Evolutionary conservation across 1,140 invertebrate species (phyloP).

Genomic region (Penaeus japonicus): DNA sequence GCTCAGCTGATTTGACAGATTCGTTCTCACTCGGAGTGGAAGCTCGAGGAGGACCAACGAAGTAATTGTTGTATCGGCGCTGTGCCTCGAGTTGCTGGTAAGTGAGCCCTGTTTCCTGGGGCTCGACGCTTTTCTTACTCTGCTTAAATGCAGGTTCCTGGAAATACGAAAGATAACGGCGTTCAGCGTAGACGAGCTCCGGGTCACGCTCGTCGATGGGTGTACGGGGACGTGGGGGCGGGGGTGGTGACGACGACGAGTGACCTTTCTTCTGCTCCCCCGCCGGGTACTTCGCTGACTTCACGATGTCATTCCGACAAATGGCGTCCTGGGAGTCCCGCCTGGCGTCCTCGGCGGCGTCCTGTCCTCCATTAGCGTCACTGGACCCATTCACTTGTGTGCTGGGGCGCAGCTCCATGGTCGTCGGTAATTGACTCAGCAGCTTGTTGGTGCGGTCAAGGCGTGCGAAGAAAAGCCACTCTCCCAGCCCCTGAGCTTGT

Average conservation of each 20-base stretch:
- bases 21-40: constrained; percentile 33
- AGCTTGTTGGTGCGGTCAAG: constrained; percentile 48
- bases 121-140: constrained; percentile 10
- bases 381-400: constrained; percentile 17
- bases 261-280: background rate
- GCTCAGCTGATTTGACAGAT: background rate
- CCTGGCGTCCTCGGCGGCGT: background rate
- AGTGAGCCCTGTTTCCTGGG: constrained; percentile 17
- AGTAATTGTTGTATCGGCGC: constrained; percentile 53
- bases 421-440: constrained; percentile 38
- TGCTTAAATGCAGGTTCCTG: constrained; percentile 43
- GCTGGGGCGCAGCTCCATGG: constrained; percentile 44
- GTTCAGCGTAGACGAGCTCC: constrained; percentile 52
- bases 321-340: constrained; percentile 15
- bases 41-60: constrained; percentile 51
- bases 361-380: constrained; percentile 10
- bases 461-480: constrained; percentile 55
- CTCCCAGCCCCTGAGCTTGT: constrained; percentile 52
- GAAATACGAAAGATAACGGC: constrained; percentile 53
- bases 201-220: constrained; percentile 57
- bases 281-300: constrained; percentile 27
- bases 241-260: constrained; percentile 20
- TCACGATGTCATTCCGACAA: constrained; percentile 28
- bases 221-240: constrained; percentile 56
- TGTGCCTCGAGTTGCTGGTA: constrained; percentile 48